Evolutionary conservation across 2,888 invertebrate species (phyloP).

Genomic region (Choristoneura rosaceana): DNA sequence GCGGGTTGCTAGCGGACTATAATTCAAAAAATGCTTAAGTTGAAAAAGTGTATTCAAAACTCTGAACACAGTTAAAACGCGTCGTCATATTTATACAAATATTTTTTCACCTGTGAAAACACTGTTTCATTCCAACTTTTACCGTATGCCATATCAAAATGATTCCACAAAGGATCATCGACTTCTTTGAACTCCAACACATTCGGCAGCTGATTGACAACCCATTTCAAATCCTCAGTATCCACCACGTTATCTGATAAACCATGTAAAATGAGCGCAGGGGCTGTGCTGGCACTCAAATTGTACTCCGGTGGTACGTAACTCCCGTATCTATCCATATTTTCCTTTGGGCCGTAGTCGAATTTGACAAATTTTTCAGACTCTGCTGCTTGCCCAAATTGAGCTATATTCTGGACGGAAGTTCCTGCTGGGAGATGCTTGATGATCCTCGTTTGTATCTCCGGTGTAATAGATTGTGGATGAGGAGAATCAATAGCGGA

Average conservation of each 20-base stretch:
- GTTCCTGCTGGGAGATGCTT: constrained; percentile 69
- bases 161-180: constrained; percentile 68
- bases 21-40: too few species aligned
- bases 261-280: constrained; percentile 66
- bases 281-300: constrained; percentile 59
- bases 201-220: constrained; percentile 83
- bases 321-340: constrained; percentile 61
- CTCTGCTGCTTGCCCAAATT: constrained; percentile 66
- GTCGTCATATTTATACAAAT: constrained; percentile 10
- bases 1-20: too few species aligned
- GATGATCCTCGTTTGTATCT: constrained; percentile 56
- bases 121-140: constrained; percentile 31
- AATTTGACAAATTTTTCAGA: constrained; percentile 61
- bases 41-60: too few species aligned
- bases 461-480: constrained; percentile 61
- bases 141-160: constrained; percentile 52
- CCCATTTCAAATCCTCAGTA: constrained; percentile 83
- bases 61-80: background rate
- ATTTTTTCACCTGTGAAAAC: constrained; percentile 9
- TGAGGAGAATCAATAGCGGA: constrained; percentile 59
- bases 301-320: constrained; percentile 63
- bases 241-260: constrained; percentile 85
- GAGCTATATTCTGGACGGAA: constrained; percentile 62
- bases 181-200: constrained; percentile 84
- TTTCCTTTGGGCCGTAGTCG: constrained; percentile 62